phyloP scores from a whole-genome alignment of 2,797 vertebrate species.

The Thunnus albacares region DNA sequence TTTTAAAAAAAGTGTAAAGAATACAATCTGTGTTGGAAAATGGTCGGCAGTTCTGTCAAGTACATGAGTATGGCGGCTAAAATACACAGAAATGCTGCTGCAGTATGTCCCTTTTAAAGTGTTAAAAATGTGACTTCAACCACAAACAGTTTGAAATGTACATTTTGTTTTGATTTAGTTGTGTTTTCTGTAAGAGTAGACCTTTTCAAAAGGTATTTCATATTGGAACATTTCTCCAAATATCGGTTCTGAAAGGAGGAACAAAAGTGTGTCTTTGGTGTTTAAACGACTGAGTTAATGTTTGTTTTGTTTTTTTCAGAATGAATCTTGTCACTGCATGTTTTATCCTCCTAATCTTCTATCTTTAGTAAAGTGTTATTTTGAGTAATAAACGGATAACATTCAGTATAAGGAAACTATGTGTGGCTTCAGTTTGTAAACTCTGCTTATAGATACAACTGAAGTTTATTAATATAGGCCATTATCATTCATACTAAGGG shows the following conservation, averaged over 20 bases:
- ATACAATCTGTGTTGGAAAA: neutral
- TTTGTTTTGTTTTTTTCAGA: slow-evolving; percentile 27
- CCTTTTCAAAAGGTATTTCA: slow-evolving; percentile 37
- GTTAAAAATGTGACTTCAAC: slow-evolving; percentile 44
- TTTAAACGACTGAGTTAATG: slow-evolving; percentile 43
- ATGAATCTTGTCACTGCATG: slow-evolving; percentile 68
- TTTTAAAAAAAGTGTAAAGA: no score
- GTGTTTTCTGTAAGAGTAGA: slow-evolving; percentile 45
- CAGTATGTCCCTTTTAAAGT: slow-evolving; percentile 26
- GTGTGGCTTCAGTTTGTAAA: slow-evolving; percentile 47
- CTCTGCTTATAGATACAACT: neutral
- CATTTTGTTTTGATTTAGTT: slow-evolving; percentile 30
- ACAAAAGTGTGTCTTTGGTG: slow-evolving; percentile 8
- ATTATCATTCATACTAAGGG: no score
- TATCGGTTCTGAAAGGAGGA: slow-evolving; percentile 21
- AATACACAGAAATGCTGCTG: slow-evolving; percentile 28
- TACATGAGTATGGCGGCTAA: neutral
- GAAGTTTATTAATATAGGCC: no score
- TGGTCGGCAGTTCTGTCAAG: neutral
- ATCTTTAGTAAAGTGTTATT: slow-evolving; percentile 74
- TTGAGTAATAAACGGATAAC: slow-evolving; percentile 81
- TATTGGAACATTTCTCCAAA: slow-evolving; percentile 25
- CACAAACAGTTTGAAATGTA: slow-evolving; percentile 29
- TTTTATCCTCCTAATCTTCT: slow-evolving; percentile 65
- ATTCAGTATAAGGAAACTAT: slow-evolving; percentile 27